Evolutionary conservation across 2,797 vertebrate genomes (phyloP).

Genomic region (Artibeus lituratus): DNA sequence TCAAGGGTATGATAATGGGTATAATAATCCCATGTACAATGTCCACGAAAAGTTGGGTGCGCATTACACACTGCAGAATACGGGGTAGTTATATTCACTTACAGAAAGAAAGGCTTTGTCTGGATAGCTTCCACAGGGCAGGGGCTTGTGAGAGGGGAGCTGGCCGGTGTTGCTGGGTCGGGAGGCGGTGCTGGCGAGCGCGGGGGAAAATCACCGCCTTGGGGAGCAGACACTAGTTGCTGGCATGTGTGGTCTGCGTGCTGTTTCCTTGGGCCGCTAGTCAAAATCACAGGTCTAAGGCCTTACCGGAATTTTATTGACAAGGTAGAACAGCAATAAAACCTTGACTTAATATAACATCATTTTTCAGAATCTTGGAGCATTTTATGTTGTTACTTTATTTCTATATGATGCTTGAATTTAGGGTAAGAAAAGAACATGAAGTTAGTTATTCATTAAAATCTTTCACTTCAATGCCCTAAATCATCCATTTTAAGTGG

Average conservation of each 20-base stretch:
- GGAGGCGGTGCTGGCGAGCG: neutral
- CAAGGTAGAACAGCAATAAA: neutral
- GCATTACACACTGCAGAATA: no score
- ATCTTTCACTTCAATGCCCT: neutral
- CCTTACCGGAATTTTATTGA: neutral
- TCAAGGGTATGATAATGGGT: no score
- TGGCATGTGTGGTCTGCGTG: fast-evolving
- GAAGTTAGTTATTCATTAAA: neutral
- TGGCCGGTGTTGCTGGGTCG: neutral
- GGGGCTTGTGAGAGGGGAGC: neutral
- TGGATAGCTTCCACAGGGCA: neutral
- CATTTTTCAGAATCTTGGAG: neutral
- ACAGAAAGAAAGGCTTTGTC: neutral
- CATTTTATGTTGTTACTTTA: neutral
- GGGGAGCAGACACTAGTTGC: neutral
- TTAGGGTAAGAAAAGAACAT: neutral
- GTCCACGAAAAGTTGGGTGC: no score
- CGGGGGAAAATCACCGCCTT: neutral
- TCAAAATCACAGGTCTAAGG: neutral
- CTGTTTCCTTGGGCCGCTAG: neutral
- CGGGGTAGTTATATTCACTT: neutral
- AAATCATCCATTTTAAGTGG: neutral
- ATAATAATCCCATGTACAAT: no score
- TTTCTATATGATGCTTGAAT: neutral
- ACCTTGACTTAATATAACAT: neutral